These are phyloP conservation scores for Hedychridium roseum DNA, from an alignment of 2,888 invertebrate genomes.

Conservation along the genomic window DNA sequence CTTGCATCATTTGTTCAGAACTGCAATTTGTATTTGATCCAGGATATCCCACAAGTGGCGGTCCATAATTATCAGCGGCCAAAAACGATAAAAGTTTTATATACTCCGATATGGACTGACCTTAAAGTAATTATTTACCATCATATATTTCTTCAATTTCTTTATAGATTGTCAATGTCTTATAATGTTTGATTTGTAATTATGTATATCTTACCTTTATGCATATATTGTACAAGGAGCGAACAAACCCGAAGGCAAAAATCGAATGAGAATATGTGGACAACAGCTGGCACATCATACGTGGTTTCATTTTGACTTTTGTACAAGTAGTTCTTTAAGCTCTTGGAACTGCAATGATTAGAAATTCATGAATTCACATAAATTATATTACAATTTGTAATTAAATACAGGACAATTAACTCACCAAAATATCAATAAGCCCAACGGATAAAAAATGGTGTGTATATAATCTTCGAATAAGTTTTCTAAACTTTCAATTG, in stretches of 20 bases:
- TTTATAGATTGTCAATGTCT: background rate
- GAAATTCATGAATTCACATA: no score
- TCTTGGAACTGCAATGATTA: slow-evolving; percentile 21
- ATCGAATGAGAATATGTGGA: slow-evolving; percentile 53
- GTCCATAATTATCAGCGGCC: slow-evolving; percentile 56
- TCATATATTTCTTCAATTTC: background rate
- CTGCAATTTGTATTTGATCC: slow-evolving; percentile 55
- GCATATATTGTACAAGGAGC: slow-evolving; percentile 52
- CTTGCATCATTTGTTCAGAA: slow-evolving; percentile 57
- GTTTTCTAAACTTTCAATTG: slow-evolving; percentile 67
- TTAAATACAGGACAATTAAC: slow-evolving; percentile 7
- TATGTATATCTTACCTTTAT: slow-evolving; percentile 45
- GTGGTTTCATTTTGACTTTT: slow-evolving; percentile 39
- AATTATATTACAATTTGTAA: slow-evolving; percentile 6
- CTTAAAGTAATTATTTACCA: slow-evolving; percentile 29
- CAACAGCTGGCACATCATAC: no score
- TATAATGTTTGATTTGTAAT: slow-evolving; percentile 7
- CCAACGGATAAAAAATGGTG: slow-evolving; percentile 59
- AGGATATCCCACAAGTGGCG: slow-evolving; percentile 57
- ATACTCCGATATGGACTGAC: slow-evolving; percentile 53
- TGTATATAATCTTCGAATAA: slow-evolving; percentile 69
- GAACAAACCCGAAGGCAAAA: slow-evolving; percentile 58
- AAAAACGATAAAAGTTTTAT: slow-evolving; percentile 54
- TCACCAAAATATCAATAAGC: slow-evolving; percentile 58
- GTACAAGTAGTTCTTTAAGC: slow-evolving; percentile 38